Evolutionary conservation across 2,113 vertebrate species (phyloP), one percentile per base, ranked within the genome.

Genomic region (Sardina pilchardus): DNA sequence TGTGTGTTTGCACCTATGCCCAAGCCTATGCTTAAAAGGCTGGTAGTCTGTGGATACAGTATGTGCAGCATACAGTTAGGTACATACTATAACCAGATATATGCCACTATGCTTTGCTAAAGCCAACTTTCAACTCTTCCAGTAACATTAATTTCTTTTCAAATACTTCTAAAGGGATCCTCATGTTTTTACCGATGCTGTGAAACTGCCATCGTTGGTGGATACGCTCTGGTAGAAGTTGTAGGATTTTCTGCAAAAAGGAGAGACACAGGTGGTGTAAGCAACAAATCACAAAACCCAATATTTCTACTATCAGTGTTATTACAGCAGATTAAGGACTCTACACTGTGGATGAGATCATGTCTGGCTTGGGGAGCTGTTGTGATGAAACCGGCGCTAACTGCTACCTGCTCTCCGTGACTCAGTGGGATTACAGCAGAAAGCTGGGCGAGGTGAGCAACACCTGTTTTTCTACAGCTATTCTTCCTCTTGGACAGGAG

Each of bases 121-220:
- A 53, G 4, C 50, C 14, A 53, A 53, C 50, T 53, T 53, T 53
- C 14, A 19, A 34, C 63, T 10, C 10, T 34, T 71, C n/a, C 26
- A 26, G 10, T 71, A 71, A 34, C 63, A 71, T 34, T 30, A 6
- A 71, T 26, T 71, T 71, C 6, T 30, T 34, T 30, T 34, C 34
- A 30, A 30, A 67, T 3, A 30, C 71, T 4, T 7, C 6, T 63
- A 78, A 16, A 14, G 71, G 71, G 30, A 78, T 16, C 30, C 26
- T 78, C 26, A 36, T 36, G 17, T 6, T 21, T 14, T 95, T 94
- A 99, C 98, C 97, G 85, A 99, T 99, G 95, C 98, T 99, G 95
- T 99, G 98, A 95, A 99, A 99, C 90, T 99, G 98, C 98, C 98
- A 99, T 92, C 97, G 94, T 84, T 96, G 96, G 92, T 99, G 97